These are phyloP conservation scores for Notolepis coatsorum DNA, from an alignment of 2,797 vertebrate genomes.

Conservation along the genomic window DNA sequence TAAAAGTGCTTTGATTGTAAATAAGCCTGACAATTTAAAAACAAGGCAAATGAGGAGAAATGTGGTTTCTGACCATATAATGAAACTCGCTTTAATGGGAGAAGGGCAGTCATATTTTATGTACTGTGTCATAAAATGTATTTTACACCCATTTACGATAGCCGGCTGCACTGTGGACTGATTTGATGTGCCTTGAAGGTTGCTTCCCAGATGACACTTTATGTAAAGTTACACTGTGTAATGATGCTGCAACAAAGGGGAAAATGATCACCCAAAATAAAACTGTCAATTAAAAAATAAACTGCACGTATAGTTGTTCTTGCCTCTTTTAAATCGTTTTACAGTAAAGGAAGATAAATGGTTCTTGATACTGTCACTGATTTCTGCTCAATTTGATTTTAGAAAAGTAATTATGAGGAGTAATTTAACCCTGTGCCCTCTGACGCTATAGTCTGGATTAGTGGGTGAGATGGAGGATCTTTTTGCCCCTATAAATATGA, in stretches of 20 bases:
- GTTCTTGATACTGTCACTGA: neutral
- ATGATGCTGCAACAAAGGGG: neutral
- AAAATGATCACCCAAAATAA: constrained; percentile 4
- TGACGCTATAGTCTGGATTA: neutral
- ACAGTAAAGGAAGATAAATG: no score
- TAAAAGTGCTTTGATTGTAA: constrained; percentile 45
- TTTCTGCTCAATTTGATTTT: neutral
- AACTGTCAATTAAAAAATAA: constrained; percentile 29
- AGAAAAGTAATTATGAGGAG: neutral
- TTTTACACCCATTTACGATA: neutral
- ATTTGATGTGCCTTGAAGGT: neutral
- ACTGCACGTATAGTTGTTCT: constrained; percentile 9
- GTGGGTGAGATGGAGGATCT: neutral
- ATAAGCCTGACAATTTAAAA: constrained; percentile 29
- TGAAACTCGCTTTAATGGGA: constrained; percentile 1
- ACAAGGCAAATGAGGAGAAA: no score
- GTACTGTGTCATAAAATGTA: constrained; percentile 1
- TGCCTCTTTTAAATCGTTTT: neutral
- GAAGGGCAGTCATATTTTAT: constrained; percentile 3
- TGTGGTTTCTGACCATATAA: no score
- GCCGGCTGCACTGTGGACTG: neutral
- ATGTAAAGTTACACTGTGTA: neutral
- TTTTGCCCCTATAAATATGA: constrained; percentile 18
- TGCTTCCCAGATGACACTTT: neutral
- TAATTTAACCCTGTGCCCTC: constrained; percentile 8